Base-by-base conservation (phyloP, 2,797 vertebrate genomes). In the Muscicapa striata region DNA sequence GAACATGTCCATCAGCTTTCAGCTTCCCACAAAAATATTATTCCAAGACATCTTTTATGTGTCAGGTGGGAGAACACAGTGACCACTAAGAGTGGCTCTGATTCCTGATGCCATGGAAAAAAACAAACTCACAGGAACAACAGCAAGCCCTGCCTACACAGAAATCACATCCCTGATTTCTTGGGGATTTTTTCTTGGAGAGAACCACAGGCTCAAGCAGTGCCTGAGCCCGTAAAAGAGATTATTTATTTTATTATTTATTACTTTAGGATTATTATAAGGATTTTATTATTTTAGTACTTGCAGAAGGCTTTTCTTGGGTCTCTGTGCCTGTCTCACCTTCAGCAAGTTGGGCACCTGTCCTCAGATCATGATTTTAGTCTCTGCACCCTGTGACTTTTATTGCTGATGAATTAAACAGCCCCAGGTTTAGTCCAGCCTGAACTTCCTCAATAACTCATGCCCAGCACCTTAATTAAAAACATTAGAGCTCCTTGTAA, bases 381-480 rank as follows among this genome's bases (percentile, higher is more conserved):
- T 15, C 21, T 34, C 57, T 74, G 36, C 46, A 40, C 26, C 18
- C 29, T 23, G 36, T 20, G 70, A 23, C 80, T 91, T 68, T 3
- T 20, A 22, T 10, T 30, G 73, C 43, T 73, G 58, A 70, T 70
- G 77, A 83, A 84, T 84, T 90, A 59, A 95, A 57, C 54, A 85
- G 83, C 41, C 3, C 46, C 8, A 34, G 38, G 9, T 52, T 74
- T 18, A 80, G 54, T 23, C 82, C 72, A 83, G 86, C 68, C 32
- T n/a, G 14, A 55, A 26, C 26, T 76, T 57, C 36, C 62, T n/a
- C 84, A 69, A 4, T 14, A 62, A 70, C 61, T 61, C 24, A 4
- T 6, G 6, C 29, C 79, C 29, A 59, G 41, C 30, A 6, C 86
- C n/a, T 19, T 97, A 97, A 97, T 97, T 77, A 97, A 85, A 97